Evolutionary conservation across 2,888 invertebrate species (phyloP).

Genomic region (Mylabris sibirica): DNA sequence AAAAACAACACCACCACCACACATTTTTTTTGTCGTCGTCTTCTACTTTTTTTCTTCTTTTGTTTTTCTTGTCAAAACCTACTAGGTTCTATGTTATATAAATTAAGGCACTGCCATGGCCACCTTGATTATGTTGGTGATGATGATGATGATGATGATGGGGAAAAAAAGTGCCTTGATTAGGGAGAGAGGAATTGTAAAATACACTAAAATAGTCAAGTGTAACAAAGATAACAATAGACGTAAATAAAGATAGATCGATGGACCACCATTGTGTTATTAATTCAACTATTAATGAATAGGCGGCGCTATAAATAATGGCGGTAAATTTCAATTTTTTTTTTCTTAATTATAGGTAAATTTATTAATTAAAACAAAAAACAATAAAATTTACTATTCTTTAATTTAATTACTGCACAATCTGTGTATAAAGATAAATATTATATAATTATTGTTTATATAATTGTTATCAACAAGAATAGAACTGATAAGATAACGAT

Average conservation of each 20-base stretch:
- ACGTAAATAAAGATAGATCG: neutral
- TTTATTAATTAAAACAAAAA: neutral
- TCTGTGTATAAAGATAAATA: neutral
- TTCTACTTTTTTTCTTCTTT: neutral
- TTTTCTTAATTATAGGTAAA: neutral
- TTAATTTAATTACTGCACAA: neutral
- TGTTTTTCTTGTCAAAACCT: slow-evolving; percentile 5
- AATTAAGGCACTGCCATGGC: slow-evolving; percentile 63
- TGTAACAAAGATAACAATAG: neutral
- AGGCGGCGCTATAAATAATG: neutral
- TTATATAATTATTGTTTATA: neutral
- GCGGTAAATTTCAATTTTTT: neutral
- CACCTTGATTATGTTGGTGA: slow-evolving; percentile 47
- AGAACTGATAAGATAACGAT: neutral
- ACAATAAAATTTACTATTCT: neutral
- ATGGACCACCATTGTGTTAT: neutral
- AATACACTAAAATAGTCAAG: neutral
- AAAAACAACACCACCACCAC: slow-evolving; percentile 52
- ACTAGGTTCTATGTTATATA: slow-evolving; percentile 39
- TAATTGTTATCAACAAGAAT: neutral
- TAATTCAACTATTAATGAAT: slow-evolving; percentile 10
- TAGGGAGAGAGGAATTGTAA: slow-evolving; percentile 24
- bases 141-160: no score
- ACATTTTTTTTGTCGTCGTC: neutral
- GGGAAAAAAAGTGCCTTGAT: slow-evolving; percentile 57